A percentile compares a stretch with the other conserved stretches of the same genome.
These are phyloP conservation scores for Ceraclea dissimilis DNA, from an alignment of 2,888 invertebrate genomes.

Conservation along the genomic window DNA sequence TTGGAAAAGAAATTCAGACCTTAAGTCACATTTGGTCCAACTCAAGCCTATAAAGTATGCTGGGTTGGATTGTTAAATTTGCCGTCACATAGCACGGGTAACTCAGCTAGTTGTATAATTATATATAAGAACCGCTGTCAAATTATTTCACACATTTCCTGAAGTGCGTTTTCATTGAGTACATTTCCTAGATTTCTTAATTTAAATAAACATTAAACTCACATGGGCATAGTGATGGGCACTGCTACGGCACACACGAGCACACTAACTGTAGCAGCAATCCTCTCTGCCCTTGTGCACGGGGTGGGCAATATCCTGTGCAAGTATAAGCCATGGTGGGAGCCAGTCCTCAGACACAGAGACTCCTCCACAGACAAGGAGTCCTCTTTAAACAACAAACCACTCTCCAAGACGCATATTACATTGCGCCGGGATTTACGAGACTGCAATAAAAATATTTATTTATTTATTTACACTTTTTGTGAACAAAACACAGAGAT, in stretches of 20 bases:
- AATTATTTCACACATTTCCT: not conserved
- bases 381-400: conserved; percentile 43
- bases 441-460: not conserved
- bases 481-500: too few species aligned
- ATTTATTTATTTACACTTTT: too few species aligned
- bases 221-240: conserved; percentile 15
- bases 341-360: conserved; percentile 20
- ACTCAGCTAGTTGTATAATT: too few species aligned
- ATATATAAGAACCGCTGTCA: too few species aligned
- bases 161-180: not conserved
- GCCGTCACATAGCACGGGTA: too few species aligned
- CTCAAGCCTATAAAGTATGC: too few species aligned
- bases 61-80: too few species aligned
- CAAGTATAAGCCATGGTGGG: not conserved
- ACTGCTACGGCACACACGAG: conserved; percentile 12
- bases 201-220: conserved; percentile 5
- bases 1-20: too few species aligned
- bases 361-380: conserved; percentile 41
- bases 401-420: conserved; percentile 35
- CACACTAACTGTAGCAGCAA: conserved; percentile 13
- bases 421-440: conserved; percentile 6
- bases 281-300: conserved; percentile 10
- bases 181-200: too few species aligned
- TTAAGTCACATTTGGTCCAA: too few species aligned
- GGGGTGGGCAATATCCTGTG: not conserved